Evolutionary conservation across 2,888 invertebrate genomes (phyloP).

Genomic region (Nomada flava): DNA sequence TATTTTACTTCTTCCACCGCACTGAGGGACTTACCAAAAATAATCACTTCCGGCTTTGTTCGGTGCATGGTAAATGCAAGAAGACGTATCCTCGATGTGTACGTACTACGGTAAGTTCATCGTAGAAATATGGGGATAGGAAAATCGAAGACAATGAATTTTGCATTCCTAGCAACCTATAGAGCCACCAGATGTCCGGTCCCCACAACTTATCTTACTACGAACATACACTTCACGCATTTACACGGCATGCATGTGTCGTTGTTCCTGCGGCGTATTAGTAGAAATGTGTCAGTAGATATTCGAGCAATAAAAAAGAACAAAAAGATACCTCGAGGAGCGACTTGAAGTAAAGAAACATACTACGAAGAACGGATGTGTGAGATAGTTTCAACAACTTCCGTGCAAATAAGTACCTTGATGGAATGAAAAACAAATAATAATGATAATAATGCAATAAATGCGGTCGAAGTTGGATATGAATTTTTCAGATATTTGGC

Average conservation of each 20-base stretch:
- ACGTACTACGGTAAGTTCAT: slow-evolving; percentile 57
- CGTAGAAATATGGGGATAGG: slow-evolving; percentile 49
- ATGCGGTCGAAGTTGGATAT: background rate
- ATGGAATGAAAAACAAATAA: no score
- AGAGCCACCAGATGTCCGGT: slow-evolving; percentile 78
- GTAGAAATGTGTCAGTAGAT: background rate
- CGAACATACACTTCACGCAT: slow-evolving; percentile 43
- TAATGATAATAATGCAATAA: no score
- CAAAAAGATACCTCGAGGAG: background rate
- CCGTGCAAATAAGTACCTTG: no score
- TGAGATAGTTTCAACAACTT: background rate
- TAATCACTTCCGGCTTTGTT: background rate
- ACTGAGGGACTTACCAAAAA: no score
- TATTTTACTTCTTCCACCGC: no score
- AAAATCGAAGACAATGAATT: slow-evolving; percentile 83
- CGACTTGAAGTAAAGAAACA: no score
- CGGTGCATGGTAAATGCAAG: slow-evolving; percentile 9
- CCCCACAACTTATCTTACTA: slow-evolving; percentile 74
- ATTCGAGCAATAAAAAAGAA: background rate
- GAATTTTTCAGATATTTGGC: slow-evolving; percentile 16
- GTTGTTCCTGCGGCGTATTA: slow-evolving; percentile 5
- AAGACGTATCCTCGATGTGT: slow-evolving; percentile 30
- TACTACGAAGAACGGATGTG: background rate
- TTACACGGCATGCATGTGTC: slow-evolving; percentile 9
- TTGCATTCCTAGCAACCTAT: slow-evolving; percentile 79